Conservation (phyloP, 1,140 invertebrate genomes). For the Saccostrea glomerata region DNA sequence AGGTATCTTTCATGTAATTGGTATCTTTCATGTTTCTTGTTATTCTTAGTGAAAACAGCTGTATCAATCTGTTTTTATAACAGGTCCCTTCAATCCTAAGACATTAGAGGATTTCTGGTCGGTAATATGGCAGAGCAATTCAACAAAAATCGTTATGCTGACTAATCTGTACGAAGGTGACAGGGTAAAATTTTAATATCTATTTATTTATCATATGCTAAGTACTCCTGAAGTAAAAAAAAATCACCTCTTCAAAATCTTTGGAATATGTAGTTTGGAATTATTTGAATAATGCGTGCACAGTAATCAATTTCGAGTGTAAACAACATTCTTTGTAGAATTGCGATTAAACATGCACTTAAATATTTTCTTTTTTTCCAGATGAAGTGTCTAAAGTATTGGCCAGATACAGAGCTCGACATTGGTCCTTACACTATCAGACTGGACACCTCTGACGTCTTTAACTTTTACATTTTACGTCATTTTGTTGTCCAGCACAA, state of each 20-base stretch:
- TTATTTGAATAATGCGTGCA: not conserved
- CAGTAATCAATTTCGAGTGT: not conserved
- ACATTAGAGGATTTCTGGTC: conserved; percentile 7
- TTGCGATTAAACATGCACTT: not conserved
- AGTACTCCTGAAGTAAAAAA: too few relatives aligned
- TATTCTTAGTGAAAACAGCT: too few relatives aligned
- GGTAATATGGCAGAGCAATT: not conserved
- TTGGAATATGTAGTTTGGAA: not conserved
- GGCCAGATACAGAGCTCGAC: not conserved
- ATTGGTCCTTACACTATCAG: not conserved
- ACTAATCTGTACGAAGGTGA: conserved; percentile 12
- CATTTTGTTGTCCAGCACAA: not conserved
- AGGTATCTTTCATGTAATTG: too few relatives aligned
- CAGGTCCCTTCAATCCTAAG: not conserved
- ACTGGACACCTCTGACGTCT: not conserved
- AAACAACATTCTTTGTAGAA: not conserved
- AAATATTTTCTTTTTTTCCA: not conserved
- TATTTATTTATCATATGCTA: too few relatives aligned
- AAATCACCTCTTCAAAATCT: not conserved
- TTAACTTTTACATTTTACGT: not conserved
- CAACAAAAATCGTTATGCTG: not conserved
- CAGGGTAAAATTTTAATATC: not conserved
- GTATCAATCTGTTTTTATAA: not conserved
- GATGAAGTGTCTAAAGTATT: conserved; percentile 23
- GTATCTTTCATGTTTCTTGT: too few relatives aligned